Evolutionary conservation across 1,140 invertebrate species (phyloP), one percentile per base, ranked within the genome.

Genomic region (Kradibia gibbosae): DNA sequence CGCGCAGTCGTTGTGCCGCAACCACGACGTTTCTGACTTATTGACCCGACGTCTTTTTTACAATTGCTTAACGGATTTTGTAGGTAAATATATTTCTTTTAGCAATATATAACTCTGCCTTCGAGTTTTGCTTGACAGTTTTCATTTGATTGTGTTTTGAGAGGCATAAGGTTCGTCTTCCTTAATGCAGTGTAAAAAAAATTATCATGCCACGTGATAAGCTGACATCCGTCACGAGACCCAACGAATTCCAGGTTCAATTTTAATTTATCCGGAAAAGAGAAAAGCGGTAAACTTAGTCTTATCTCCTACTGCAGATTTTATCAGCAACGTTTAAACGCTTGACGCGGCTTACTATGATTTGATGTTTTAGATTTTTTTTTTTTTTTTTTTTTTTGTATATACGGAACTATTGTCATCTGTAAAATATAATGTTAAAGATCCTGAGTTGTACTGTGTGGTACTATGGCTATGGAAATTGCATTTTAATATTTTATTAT

Each of bases 361-460:
- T 78, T 75, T 81, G 72, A 48, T 81, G 79, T 42, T 36, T n/a
- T n/a, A n/a, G n/a, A n/a, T n/a, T n/a, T n/a, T n/a, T n/a, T n/a
- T n/a, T n/a, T n/a, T n/a, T n/a, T n/a, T 81, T 71, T 11, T n/a
- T 71, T 78, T 86, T 83, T 83, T 62, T 10, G 17, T 48, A 78
- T 82, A 86, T 90, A 90, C 88, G 89, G 89, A 91, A 91, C 90
- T 91, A 91, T 91, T 91, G 90, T 91, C 90, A 89, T 90, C 90
- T 91, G 90, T 91, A 91, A 91, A 91, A 89, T 91, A 91, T 91
- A 91, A 90, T 90, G 90, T 90, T 90, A 91, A 91, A 91, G 87
- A 90, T 90, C 90, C 90, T 91, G 90, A 90, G 90, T 91, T 91
- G 90, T 91, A 91, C 90, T 91, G 90, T 89, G 86, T 90, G 90